These are phyloP conservation scores for Eupsittula cactorum DNA, from an alignment of 2,113 vertebrate species.

Conservation along the genomic window DNA sequence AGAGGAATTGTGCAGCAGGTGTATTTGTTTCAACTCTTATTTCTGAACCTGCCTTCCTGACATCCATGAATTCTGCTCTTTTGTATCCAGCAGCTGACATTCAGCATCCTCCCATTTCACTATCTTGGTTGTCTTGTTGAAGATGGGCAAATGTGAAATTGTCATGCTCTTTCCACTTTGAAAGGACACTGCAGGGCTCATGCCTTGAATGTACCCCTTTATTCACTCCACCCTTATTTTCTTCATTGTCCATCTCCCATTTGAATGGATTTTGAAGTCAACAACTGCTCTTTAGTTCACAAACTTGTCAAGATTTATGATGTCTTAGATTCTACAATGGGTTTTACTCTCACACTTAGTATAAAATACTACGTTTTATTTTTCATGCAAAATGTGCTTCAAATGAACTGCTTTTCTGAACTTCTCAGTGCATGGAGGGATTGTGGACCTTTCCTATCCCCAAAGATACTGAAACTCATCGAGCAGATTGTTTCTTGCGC, in stretches of 20 bases:
- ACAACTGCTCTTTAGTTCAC: not conserved
- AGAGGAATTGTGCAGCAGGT: not conserved
- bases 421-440: not conserved
- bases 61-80: not conserved
- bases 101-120: not conserved
- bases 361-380: not conserved
- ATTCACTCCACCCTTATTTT: not conserved
- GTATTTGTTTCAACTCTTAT: not conserved
- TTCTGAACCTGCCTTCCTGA: not conserved
- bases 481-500: not conserved
- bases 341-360: not conserved
- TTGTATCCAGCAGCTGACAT: not conserved
- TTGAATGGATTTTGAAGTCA: not conserved
- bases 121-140: not conserved
- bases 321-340: not conserved
- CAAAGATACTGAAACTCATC: not conserved
- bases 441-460: not conserved
- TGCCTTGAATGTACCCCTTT: not conserved
- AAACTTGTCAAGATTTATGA: not conserved
- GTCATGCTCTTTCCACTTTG: not conserved
- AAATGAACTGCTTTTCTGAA: not conserved
- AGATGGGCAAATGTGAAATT: not conserved
- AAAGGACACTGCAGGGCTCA: not conserved
- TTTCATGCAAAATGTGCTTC: not conserved
- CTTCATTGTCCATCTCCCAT: not conserved